Evolutionary conservation across 2,888 invertebrate species (phyloP).

Genomic region (Drosophila eohydei): DNA sequence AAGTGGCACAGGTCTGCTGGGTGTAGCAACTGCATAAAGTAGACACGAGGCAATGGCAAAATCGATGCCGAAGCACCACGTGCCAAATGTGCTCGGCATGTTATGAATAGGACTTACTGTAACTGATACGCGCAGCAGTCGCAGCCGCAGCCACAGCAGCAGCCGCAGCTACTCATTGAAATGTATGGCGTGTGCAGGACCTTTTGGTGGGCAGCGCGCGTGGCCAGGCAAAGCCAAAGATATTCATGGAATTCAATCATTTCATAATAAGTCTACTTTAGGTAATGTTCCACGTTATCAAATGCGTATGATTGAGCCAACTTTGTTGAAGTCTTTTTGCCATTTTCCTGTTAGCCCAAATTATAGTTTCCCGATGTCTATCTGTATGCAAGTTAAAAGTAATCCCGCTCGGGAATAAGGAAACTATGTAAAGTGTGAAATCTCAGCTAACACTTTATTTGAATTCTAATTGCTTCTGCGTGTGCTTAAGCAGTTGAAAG

Average conservation of each 20-base stretch:
- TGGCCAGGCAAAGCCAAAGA: not conserved
- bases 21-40: conserved; percentile 5
- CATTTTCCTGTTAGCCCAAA: too few species aligned
- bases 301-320: too few species aligned
- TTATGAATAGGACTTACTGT: conserved; percentile 44
- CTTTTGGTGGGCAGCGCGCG: conserved; percentile 1
- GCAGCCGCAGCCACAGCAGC: conserved; percentile 1
- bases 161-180: conserved; percentile 26
- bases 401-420: not conserved
- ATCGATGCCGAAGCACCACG: conserved; percentile 40
- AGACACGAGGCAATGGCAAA: conserved; percentile 1
- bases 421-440: not conserved
- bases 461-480: conserved; percentile 12
- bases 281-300: too few species aligned
- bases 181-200: conserved; percentile 18
- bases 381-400: too few species aligned
- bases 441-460: not conserved
- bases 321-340: too few species aligned
- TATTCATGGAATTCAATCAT: not conserved
- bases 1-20: conserved; percentile 23
- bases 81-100: conserved; percentile 42
- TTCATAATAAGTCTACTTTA: not conserved
- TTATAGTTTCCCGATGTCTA: too few species aligned
- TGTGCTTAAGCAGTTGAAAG: conserved; percentile 1
- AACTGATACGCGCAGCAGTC: conserved; percentile 4